Conservation (phyloP, 2,113 vertebrate species). For the Semnornis frantzii region DNA sequence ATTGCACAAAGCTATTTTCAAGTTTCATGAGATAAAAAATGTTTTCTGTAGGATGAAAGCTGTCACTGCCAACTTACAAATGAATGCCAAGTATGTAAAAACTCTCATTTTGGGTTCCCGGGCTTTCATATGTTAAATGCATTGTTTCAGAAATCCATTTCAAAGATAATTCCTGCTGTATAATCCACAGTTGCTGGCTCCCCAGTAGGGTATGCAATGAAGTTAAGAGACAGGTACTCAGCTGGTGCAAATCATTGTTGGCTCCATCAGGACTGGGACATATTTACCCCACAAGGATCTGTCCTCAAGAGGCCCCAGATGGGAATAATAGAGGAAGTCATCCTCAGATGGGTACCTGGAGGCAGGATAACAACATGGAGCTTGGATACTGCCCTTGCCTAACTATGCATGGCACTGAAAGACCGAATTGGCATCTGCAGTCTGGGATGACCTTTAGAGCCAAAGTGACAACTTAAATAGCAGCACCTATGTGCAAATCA, state of each 20-base stretch:
- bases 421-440: neutral
- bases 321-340: neutral
- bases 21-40: slow-evolving; percentile 69
- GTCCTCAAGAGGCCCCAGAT: neutral
- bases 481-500: neutral
- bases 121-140: slow-evolving; percentile 72
- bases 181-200: neutral
- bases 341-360: rapidly evolving
- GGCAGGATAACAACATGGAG: neutral
- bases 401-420: neutral
- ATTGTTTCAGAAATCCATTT: slow-evolving; percentile 64
- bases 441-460: neutral
- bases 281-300: neutral
- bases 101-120: slow-evolving; percentile 57
- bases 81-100: slow-evolving; percentile 66
- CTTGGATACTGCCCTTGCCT: neutral
- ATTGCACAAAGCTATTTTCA: slow-evolving; percentile 73
- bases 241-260: neutral
- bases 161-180: neutral
- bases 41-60: slow-evolving; percentile 72
- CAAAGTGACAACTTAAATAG: neutral
- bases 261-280: neutral
- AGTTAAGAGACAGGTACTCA: neutral
- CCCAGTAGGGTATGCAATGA: no score
- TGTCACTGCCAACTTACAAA: slow-evolving; percentile 70